Base-by-base conservation (phyloP, 2,797 vertebrate genomes). In the Artibeus lituratus region DNA sequence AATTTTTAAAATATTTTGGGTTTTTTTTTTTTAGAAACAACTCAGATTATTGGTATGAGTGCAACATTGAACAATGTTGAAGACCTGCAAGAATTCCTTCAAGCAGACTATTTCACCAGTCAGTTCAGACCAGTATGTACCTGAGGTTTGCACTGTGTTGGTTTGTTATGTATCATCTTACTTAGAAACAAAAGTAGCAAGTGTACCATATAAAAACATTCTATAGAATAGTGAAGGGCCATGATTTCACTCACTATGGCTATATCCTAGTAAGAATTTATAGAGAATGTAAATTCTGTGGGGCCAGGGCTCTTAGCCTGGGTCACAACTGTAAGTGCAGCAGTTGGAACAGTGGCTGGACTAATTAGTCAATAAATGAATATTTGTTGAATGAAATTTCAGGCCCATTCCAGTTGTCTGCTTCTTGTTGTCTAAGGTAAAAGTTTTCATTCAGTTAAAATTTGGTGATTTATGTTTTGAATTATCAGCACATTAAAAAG, bases 11-110 rank as follows among this genome's bases (percentile, higher is more conserved):
- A 62, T 82, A 49, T n/a, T 91, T 90, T 78, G 73, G n/a, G 0
- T 51, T 93, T n/a, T n/a, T n/a, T n/a, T 93, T 7, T 94, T 7
- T 94, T 98, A 99, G 99, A 98, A 95, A 96, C 91, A 14, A 99
- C 99, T 15, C 99, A 99, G 93, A 99, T 99, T 65, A 99, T 99
- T 95, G 99, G 99, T 22, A 99, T 99, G 99, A 99, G 99, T 96
- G 99, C 99, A 92, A 99, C 99, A 0, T 97, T 99, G 96, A 99
- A 98, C 90, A 99, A 99, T 44, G 99, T 99, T 84, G 96, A 92
- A 91, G 99, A 99, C 95, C 98, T 99, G 57, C 99, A 99, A 98
- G 98, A 95, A 51, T 99, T 99, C 96, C 97, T 99, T 83, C 99
- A 97, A 96, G 99, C 99, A 0, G 99, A 99, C 15, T 99, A 99